Percentiles rank a stretch among this genome's conserved stretches.
Conservation (phyloP, 2,888 invertebrate genomes). For the Penaeus monodon region DNA sequence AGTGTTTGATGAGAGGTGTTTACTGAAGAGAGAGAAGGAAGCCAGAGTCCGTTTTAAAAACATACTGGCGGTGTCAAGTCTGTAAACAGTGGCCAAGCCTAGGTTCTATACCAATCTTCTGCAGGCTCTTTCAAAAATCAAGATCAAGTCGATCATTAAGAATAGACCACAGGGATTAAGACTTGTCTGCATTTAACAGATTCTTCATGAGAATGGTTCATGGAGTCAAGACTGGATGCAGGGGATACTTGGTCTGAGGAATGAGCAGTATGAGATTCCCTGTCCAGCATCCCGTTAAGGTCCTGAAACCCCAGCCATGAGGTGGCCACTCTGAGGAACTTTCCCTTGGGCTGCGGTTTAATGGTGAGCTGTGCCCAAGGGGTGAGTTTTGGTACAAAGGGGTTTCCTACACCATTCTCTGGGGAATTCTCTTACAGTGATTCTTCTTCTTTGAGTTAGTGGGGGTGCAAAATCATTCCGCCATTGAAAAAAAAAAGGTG, state of each 20-base stretch:
- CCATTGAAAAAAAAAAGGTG: background rate
- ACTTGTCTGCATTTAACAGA: constrained; percentile 36
- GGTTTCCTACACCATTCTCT: constrained; percentile 16
- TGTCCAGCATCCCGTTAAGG: constrained; percentile 29
- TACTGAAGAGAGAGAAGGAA: constrained; percentile 36
- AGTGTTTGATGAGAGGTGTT: constrained; percentile 27
- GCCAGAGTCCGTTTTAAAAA: constrained; percentile 24
- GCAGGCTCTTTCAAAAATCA: constrained; percentile 37
- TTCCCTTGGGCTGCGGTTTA: constrained; percentile 35
- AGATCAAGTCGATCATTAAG: constrained; percentile 36
- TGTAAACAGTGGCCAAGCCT: background rate
- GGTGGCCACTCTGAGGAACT: constrained; percentile 43
- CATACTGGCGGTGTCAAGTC: constrained; percentile 2
- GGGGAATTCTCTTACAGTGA: constrained; percentile 25
- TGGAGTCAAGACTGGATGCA: constrained; percentile 87
- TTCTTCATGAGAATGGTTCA: constrained; percentile 68
- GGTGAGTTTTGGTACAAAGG: constrained; percentile 31
- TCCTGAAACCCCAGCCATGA: constrained; percentile 21
- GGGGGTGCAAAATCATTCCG: constrained; percentile 45
- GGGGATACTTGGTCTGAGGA: constrained; percentile 70
- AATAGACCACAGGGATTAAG: constrained; percentile 35
- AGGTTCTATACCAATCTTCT: constrained; percentile 2
- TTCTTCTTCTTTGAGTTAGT: constrained; percentile 46
- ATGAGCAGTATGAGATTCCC: constrained; percentile 32
- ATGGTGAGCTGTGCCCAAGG: constrained; percentile 34